A percentile compares a stretch with the other conserved stretches of the same genome.
Evolutionary conservation across 2,888 invertebrate species (phyloP).

Genomic region (Philhelius pedissequus): DNA sequence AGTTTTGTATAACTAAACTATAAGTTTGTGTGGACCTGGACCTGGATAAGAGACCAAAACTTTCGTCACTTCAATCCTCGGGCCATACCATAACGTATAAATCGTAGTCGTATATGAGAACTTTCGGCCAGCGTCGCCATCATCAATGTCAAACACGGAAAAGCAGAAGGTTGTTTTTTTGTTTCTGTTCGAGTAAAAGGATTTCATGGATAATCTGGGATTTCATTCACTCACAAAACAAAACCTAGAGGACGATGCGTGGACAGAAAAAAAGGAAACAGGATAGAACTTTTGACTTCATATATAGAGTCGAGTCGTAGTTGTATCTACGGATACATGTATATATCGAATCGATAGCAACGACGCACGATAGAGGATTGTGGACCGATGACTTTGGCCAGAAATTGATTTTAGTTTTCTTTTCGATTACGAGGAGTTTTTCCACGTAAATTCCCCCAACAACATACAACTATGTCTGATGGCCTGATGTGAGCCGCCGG

Average conservation of each 20-base stretch:
- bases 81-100: conserved; percentile 24
- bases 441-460: background rate
- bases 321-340: background rate
- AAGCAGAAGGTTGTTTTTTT: conserved; percentile 34
- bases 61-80: conserved; percentile 20
- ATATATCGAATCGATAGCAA: background rate
- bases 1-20: background rate
- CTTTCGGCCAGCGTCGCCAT: background rate
- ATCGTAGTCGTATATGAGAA: background rate
- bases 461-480: background rate
- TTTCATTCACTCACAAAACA: conserved; percentile 19
- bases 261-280: background rate
- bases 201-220: conserved; percentile 55
- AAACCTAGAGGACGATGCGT: background rate
- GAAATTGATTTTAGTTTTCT: conserved; percentile 61
- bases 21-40: background rate
- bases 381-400: conserved; percentile 35
- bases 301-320: background rate
- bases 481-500: background rate
- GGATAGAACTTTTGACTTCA: background rate
- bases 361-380: background rate
- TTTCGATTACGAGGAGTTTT: conserved; percentile 42
- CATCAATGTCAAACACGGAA: conserved; percentile 12
- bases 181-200: background rate
- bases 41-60: background rate